Evolutionary conservation across 2,797 vertebrate species (phyloP).

Genomic region (Chaenodraco wilsoni): DNA sequence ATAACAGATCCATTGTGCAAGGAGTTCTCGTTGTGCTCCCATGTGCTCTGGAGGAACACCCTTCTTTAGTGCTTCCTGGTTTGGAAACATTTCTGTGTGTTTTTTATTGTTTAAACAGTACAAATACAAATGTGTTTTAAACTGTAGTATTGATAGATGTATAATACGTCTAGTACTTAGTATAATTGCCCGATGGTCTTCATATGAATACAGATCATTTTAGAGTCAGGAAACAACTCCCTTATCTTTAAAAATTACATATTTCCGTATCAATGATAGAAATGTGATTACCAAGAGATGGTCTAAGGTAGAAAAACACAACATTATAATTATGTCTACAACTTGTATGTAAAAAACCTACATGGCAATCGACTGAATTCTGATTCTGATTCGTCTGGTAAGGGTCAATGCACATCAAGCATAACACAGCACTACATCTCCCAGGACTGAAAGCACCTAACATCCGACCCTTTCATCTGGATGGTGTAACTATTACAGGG

Average conservation of each 20-base stretch:
- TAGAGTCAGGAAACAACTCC: neutral
- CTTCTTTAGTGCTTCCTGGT: conserved; percentile 13
- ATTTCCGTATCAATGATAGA: neutral
- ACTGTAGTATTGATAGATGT: too few relatives aligned
- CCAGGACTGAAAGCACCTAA: conserved; percentile 6
- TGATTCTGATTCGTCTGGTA: neutral
- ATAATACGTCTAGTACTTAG: neutral
- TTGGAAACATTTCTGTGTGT: conserved; percentile 13
- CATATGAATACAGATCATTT: neutral
- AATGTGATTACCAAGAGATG: neutral
- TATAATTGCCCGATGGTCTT: neutral
- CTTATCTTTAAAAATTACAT: neutral
- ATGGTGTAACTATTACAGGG: conserved; percentile 28
- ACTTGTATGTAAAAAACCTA: too few relatives aligned
- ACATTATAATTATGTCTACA: neutral
- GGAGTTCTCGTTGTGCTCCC: conserved; percentile 34
- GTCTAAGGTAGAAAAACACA: neutral
- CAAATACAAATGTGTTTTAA: neutral
- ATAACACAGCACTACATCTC: conserved; percentile 2
- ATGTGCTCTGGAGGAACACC: conserved; percentile 44
- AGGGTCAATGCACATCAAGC: neutral
- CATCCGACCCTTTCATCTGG: conserved; percentile 25
- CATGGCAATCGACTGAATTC: too few relatives aligned
- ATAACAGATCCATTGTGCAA: conserved; percentile 49
- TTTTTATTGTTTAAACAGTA: neutral